phyloP scores from a whole-genome alignment of 2,113 vertebrate genomes.

The Deroptyus accipitrinus region DNA sequence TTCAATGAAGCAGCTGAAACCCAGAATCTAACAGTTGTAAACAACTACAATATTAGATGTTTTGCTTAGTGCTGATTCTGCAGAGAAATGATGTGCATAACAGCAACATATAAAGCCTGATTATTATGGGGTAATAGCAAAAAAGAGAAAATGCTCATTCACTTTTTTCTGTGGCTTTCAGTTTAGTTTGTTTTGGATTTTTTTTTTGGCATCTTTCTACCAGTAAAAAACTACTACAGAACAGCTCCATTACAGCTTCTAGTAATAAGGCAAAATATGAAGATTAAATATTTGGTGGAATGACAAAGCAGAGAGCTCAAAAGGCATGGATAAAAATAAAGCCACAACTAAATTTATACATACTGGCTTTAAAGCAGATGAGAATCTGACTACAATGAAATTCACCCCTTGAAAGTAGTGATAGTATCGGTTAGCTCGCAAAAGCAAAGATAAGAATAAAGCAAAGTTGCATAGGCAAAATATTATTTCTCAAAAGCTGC shows the following conservation, averaged over 20 bases:
- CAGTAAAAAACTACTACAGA: not conserved
- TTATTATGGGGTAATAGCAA: not conserved
- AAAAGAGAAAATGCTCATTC: not conserved
- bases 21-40: conserved; percentile 2
- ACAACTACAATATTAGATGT: not conserved
- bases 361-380: not conserved
- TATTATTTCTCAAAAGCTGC: not conserved
- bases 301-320: not conserved
- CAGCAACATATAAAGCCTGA: not conserved
- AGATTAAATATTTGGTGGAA: not conserved
- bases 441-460: not conserved
- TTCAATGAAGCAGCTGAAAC: not conserved
- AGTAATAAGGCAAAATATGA: not conserved
- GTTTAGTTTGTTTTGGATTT: not conserved
- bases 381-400: not conserved
- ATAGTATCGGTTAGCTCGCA: not conserved
- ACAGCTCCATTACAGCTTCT: not conserved
- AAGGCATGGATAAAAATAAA: not conserved
- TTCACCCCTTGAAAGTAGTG: not conserved
- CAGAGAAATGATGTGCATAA: not conserved
- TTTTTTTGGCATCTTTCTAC: not conserved
- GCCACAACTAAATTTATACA: not conserved
- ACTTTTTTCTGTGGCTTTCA: not conserved
- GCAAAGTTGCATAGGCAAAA: not conserved
- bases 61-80: not conserved